A percentile compares a stretch with the other conserved stretches of the same genome.
Evolutionary conservation across 2,797 vertebrate genomes (phyloP).

Genomic region (Sebastiscus tertius): DNA sequence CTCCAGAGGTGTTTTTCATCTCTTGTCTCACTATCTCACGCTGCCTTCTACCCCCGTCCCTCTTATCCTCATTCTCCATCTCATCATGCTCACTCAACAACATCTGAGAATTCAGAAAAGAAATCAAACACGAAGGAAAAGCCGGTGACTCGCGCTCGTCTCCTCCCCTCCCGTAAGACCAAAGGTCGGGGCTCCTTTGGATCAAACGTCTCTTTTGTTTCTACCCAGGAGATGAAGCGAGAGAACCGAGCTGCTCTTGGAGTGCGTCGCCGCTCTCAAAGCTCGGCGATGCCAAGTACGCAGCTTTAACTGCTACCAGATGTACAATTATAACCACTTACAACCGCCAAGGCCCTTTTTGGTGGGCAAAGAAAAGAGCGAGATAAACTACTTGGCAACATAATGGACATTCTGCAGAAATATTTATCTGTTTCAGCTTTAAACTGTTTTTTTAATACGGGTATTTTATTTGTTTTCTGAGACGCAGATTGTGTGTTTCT

Average conservation of each 20-base stretch:
- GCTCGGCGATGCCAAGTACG: conserved; percentile 56
- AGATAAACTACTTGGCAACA: conserved; percentile 58
- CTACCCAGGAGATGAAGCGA: conserved; percentile 25
- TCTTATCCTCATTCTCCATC: conserved; percentile 16
- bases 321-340: conserved; percentile 69
- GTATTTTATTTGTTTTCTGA: conserved; percentile 47
- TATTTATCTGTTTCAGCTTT: conserved; percentile 62
- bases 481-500: conserved; percentile 32
- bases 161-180: conserved; percentile 4
- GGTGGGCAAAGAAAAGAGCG: conserved; percentile 43
- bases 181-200: conserved; percentile 24
- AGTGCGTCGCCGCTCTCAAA: conserved; percentile 37
- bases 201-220: conserved; percentile 53
- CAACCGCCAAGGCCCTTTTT: conserved; percentile 54
- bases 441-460: conserved; percentile 36
- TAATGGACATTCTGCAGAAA: conserved; percentile 59
- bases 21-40: not conserved
- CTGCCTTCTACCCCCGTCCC: not conserved
- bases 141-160: not conserved
- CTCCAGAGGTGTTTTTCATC: conserved; percentile 7
- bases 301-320: conserved; percentile 76
- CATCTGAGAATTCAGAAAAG: not conserved
- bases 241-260: conserved; percentile 36
- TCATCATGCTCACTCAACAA: not conserved
- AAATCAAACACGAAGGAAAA: conserved; percentile 15